phyloP scores from a whole-genome alignment of 2,113 vertebrate species.

The Passer montanus region DNA sequence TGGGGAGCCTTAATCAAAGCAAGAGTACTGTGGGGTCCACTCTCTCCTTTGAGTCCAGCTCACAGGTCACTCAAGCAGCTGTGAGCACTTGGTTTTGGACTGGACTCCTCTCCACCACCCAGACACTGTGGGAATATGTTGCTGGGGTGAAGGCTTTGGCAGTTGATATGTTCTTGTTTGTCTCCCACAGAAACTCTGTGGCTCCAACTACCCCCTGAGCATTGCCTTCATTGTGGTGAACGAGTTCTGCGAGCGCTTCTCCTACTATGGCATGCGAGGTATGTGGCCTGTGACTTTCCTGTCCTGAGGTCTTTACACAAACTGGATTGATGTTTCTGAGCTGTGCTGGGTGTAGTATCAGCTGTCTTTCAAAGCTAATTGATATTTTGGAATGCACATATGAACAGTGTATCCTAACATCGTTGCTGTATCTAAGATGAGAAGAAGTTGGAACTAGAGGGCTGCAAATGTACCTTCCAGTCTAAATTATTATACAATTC shows the following conservation, averaged over 20 bases:
- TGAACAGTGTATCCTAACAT: neutral
- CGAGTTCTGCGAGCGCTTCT: slow-evolving; percentile 98
- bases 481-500: neutral
- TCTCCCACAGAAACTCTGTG: slow-evolving; percentile 85
- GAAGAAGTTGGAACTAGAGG: neutral
- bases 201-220: slow-evolving; percentile 92
- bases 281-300: neutral
- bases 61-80: neutral
- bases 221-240: slow-evolving; percentile 96
- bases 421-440: neutral
- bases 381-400: neutral
- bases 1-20: neutral
- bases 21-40: neutral
- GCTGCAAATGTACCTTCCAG: neutral
- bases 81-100: neutral
- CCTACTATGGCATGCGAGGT: slow-evolving; percentile 99
- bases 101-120: neutral
- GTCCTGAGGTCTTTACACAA: neutral
- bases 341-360: neutral
- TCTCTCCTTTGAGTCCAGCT: neutral
- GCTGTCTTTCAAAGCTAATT: neutral
- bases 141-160: neutral
- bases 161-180: neutral
- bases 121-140: neutral
- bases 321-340: neutral